A percentile compares a stretch with the other conserved stretches of the same genome.
These are phyloP conservation scores for Sebastes miniatus DNA, from an alignment of 2,797 vertebrate species.

Conservation along the genomic window DNA sequence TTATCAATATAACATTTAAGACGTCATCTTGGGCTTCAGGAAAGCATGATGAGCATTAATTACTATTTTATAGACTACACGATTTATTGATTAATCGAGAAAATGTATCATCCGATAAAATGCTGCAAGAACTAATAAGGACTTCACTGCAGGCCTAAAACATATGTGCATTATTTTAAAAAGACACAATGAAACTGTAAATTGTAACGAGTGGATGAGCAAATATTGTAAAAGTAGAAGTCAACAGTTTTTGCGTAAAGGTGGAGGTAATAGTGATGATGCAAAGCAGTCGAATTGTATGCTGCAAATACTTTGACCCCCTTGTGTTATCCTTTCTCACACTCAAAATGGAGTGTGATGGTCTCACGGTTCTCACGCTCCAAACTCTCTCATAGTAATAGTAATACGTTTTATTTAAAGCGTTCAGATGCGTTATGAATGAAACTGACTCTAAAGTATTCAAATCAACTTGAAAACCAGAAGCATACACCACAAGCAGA, in stretches of 20 bases:
- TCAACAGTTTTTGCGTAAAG: neutral
- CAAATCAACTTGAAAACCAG: neutral
- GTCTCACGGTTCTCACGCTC: neutral
- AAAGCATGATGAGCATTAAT: neutral
- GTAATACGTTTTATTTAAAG: neutral
- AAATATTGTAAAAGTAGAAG: neutral
- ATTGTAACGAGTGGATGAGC: neutral
- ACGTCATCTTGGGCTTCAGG: neutral
- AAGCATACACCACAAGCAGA: neutral
- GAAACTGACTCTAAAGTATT: neutral
- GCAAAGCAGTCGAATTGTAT: neutral
- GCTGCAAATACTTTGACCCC: neutral
- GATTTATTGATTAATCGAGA: neutral
- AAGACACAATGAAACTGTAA: neutral
- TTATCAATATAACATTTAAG: too few species aligned
- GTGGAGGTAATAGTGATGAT: neutral
- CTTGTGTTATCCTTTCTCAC: neutral
- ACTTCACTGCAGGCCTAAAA: rapidly evolving
- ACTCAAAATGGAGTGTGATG: too few species aligned
- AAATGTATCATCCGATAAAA: neutral
- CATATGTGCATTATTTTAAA: neutral
- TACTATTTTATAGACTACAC: neutral
- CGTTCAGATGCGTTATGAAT: neutral
- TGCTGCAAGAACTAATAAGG: neutral
- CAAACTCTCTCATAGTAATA: neutral